phyloP scores from a whole-genome alignment of 1,140 invertebrate genomes.

The Achatina immaculata region DNA sequence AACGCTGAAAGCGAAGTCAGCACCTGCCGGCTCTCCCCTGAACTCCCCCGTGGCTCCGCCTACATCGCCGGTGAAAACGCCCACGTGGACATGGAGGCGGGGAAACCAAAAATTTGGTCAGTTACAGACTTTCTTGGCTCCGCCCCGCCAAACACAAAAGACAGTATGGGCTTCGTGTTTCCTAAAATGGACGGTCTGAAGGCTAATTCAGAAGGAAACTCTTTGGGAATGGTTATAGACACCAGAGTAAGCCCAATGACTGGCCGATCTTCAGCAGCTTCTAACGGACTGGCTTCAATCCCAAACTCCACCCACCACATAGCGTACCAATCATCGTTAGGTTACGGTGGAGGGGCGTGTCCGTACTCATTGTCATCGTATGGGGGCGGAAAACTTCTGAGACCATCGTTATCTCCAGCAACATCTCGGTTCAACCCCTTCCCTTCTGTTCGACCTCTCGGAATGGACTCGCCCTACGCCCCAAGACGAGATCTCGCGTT shows the following conservation, averaged over 20 bases:
- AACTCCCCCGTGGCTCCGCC: slow-evolving; percentile 30
- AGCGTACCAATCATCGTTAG: slow-evolving; percentile 34
- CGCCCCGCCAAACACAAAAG: slow-evolving; percentile 18
- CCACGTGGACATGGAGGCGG: slow-evolving; percentile 40
- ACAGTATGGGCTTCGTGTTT: not conserved
- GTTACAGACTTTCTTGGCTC: slow-evolving; percentile 47
- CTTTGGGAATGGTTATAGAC: not conserved
- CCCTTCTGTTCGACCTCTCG: slow-evolving; percentile 19
- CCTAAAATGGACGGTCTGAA: slow-evolving; percentile 23
- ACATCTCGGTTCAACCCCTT: slow-evolving; percentile 32
- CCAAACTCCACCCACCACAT: slow-evolving; percentile 24
- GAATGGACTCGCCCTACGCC: slow-evolving; percentile 25
- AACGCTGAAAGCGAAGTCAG: slow-evolving; percentile 20
- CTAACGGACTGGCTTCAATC: slow-evolving; percentile 22
- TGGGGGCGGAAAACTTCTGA: slow-evolving; percentile 32
- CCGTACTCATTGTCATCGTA: slow-evolving; percentile 32
- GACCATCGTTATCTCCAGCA: slow-evolving; percentile 20
- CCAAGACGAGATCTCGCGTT: slow-evolving; percentile 18
- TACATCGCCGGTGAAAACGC: slow-evolving; percentile 35
- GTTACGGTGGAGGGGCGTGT: slow-evolving; percentile 21
- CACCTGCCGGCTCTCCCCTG: slow-evolving; percentile 29
- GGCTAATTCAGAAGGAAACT: not conserved
- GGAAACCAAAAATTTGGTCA: slow-evolving; percentile 53
- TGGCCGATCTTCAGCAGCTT: slow-evolving; percentile 9
- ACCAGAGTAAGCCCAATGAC: slow-evolving; percentile 4